phyloP scores from a whole-genome alignment of 2,797 vertebrate species.

The Anniella stebbinsi region DNA sequence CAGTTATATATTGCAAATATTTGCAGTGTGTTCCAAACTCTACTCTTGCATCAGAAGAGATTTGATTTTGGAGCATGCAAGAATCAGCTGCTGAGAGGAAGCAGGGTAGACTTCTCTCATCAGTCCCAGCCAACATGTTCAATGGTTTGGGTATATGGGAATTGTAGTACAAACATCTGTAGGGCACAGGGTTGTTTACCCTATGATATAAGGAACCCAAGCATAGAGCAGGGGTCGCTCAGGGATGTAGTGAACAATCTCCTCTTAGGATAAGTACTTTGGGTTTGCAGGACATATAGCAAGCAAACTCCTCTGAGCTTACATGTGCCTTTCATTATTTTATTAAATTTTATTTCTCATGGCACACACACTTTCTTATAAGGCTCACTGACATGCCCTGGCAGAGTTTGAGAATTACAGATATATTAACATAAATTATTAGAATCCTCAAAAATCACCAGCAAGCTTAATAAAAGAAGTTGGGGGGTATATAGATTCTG shows the following conservation, averaged over 20 bases:
- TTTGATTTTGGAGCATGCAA: neutral
- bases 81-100: neutral
- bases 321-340: neutral
- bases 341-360: neutral
- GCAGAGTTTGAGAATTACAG: neutral
- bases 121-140: too few species aligned
- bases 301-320: neutral
- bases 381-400: neutral
- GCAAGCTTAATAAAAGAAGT: neutral
- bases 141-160: too few species aligned
- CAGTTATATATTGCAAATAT: neutral
- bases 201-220: neutral
- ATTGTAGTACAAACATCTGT: neutral
- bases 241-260: neutral
- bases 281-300: neutral
- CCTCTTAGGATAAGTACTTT: neutral
- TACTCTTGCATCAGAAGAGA: neutral
- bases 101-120: neutral
- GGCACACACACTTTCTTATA: too few species aligned
- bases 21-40: neutral
- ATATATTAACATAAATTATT: too few species aligned
- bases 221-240: neutral
- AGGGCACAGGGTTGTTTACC: neutral
- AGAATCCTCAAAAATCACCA: neutral
- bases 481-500: too few species aligned